A percentile compares a stretch with the other conserved stretches of the same genome.
Conservation (phyloP, 2,888 invertebrate species). For the Parnassius glacialis region DNA sequence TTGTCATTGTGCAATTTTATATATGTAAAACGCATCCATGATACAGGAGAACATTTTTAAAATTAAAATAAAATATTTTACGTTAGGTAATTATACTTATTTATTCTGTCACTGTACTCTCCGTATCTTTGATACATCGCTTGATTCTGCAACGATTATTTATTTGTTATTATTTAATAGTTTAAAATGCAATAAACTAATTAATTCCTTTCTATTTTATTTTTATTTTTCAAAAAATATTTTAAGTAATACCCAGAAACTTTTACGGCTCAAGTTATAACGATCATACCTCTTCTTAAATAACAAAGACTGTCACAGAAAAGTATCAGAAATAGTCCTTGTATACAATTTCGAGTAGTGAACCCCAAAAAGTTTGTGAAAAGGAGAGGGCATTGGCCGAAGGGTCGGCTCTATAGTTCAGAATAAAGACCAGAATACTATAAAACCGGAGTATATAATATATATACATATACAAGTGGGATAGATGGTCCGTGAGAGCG, state of each 20-base stretch:
- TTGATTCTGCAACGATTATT: too few species aligned
- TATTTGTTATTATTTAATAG: too few species aligned
- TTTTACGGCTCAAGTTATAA: slow-evolving; percentile 6
- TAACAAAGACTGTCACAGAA: slow-evolving; percentile 23
- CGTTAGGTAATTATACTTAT: too few species aligned
- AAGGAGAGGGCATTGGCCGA: slow-evolving; percentile 33
- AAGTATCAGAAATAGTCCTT: slow-evolving; percentile 16
- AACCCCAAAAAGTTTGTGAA: slow-evolving; percentile 23
- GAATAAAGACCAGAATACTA: slow-evolving; percentile 21
- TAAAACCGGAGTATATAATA: slow-evolving; percentile 19
- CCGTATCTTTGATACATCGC: too few species aligned
- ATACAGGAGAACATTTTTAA: too few species aligned
- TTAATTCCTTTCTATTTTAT: too few species aligned
- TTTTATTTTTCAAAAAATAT: not conserved
- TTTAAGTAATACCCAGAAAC: slow-evolving; percentile 10
- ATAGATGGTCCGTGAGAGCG: slow-evolving; percentile 31
- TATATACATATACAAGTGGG: slow-evolving; percentile 7
- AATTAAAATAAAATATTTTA: too few species aligned
- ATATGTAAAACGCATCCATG: too few species aligned
- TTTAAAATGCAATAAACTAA: too few species aligned
- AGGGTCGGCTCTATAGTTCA: slow-evolving; percentile 22
- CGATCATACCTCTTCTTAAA: slow-evolving; percentile 7
- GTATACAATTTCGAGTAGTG: slow-evolving; percentile 21
- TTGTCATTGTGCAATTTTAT: too few species aligned
- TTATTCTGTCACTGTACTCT: too few species aligned